A percentile compares a stretch with the other conserved stretches of the same genome.
These are phyloP conservation scores for Ataeniobius toweri DNA, from an alignment of 2,797 vertebrate genomes.

Conservation along the genomic window DNA sequence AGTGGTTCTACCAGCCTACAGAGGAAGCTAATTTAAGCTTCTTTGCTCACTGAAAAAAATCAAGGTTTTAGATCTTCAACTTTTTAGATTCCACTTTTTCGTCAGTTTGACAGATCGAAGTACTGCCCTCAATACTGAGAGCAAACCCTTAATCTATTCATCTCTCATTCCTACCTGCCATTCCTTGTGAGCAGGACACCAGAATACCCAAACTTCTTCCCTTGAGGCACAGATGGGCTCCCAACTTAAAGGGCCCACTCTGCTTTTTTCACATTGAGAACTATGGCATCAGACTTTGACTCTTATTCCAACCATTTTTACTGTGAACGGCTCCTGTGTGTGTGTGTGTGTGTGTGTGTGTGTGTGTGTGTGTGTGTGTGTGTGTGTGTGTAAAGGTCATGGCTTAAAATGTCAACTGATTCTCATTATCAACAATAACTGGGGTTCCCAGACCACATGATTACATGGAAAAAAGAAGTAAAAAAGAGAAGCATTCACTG, in stretches of 20 bases:
- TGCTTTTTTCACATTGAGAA: neutral
- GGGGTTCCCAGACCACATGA: no score
- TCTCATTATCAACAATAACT: neutral
- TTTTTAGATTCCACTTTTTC: neutral
- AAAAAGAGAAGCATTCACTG: no score
- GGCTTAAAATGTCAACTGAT: neutral
- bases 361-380: no score
- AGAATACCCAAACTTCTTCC: no score
- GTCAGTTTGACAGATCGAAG: neutral
- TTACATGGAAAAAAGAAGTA: no score
- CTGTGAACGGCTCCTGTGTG: neutral
- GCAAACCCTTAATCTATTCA: neutral
- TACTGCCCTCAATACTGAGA: neutral
- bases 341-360: no score
- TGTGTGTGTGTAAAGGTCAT: neutral
- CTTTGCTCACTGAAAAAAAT: neutral
- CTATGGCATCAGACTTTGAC: neutral
- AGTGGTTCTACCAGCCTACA: neutral
- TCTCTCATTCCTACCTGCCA: neutral
- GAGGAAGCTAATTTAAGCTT: neutral
- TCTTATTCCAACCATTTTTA: neutral
- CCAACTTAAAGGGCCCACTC: no score
- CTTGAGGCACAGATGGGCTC: neutral
- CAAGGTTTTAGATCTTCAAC: neutral
- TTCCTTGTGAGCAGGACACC: neutral